Percentiles rank a stretch among this genome's conserved stretches.
Evolutionary conservation across 1,140 invertebrate species (phyloP).

Genomic region (Philopotamus ludificatus): DNA sequence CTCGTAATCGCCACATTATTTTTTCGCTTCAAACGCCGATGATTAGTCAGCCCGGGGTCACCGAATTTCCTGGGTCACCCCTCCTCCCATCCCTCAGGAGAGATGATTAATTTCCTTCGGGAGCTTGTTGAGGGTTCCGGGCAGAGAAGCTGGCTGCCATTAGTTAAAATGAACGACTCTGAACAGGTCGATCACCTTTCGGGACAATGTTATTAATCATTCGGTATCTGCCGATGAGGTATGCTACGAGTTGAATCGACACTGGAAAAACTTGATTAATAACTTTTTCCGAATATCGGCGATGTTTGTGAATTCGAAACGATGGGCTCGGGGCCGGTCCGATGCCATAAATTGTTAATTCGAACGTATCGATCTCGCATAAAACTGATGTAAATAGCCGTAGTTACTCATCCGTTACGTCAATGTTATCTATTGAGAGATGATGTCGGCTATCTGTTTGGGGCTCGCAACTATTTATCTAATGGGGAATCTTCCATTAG

Average conservation of each 20-base stretch:
- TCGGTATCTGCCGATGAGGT: conserved; percentile 20
- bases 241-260: background rate
- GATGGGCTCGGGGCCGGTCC: background rate
- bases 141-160: conserved; percentile 12
- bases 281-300: background rate
- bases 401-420: too few relatives aligned
- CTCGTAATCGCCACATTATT: too few relatives aligned
- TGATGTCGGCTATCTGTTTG: background rate
- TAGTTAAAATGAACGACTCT: conserved; percentile 26
- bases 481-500: conserved; percentile 11
- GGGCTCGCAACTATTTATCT: conserved; percentile 4
- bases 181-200: conserved; percentile 27
- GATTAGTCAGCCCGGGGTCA: conserved; percentile 13
- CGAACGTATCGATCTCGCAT: too few relatives aligned
- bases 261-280: conserved; percentile 1
- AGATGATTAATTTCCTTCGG: conserved; percentile 33
- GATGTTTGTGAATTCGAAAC: background rate
- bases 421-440: too few relatives aligned
- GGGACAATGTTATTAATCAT: conserved; percentile 35
- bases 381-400: too few relatives aligned
- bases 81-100: conserved; percentile 6
- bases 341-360: too few relatives aligned
- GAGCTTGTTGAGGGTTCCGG: background rate
- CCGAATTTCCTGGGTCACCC: conserved; percentile 11
- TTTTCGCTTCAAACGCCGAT: background rate